A percentile compares a stretch with the other conserved stretches of the same genome.
phyloP scores from a whole-genome alignment of 2,113 vertebrate species.

The Danionella cerebrum region DNA sequence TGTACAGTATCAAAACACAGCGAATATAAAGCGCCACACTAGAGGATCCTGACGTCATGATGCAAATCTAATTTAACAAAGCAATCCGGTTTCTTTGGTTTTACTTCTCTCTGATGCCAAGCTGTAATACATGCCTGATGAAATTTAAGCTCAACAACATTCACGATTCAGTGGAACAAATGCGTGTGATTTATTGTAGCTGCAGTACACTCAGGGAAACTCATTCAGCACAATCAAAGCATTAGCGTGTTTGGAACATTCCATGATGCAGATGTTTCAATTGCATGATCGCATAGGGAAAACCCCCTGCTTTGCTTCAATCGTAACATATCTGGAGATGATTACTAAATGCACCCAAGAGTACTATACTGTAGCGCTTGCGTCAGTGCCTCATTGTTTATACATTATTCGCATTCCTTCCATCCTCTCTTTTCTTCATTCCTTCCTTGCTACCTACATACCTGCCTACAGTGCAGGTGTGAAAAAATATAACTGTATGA shows the following conservation, averaged over 20 bases:
- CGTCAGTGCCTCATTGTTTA: not conserved
- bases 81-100: constrained; percentile 55
- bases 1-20: constrained; percentile 37
- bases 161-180: constrained; percentile 60
- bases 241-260: constrained; percentile 7
- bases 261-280: constrained; percentile 1
- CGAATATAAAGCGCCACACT: constrained; percentile 51
- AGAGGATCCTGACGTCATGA: constrained; percentile 49
- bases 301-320: not conserved
- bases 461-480: no score
- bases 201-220: constrained; percentile 53
- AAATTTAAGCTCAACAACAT: constrained; percentile 59
- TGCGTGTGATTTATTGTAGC: constrained; percentile 59
- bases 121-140: constrained; percentile 53
- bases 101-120: constrained; percentile 46
- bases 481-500: no score
- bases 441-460: no score
- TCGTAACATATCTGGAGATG: constrained; percentile 21
- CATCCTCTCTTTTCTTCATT: not conserved
- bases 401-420: not conserved
- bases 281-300: constrained; percentile 10
- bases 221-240: constrained; percentile 36
- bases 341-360: constrained; percentile 20
- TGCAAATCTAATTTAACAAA: constrained; percentile 54
- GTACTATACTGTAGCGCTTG: not conserved